Conservation (phyloP, 2,888 invertebrate genomes). For the Agapostemon virescens region DNA sequence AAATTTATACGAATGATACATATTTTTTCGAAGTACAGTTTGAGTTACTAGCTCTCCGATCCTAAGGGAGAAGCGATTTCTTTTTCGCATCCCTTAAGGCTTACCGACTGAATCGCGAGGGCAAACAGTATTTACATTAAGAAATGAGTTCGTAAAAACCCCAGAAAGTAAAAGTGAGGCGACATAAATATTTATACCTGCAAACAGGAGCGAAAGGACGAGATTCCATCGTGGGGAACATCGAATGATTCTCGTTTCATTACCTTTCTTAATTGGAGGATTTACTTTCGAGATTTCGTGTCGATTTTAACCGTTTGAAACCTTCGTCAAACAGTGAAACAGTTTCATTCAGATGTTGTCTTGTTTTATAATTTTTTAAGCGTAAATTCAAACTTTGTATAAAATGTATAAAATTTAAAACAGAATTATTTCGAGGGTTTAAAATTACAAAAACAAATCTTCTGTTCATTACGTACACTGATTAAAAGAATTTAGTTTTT, state of each 20-base stretch:
- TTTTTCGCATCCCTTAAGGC: slow-evolving; percentile 59
- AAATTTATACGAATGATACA: background rate
- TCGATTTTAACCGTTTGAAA: no score
- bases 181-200: slow-evolving; percentile 61
- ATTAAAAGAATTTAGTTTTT: background rate
- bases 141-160: slow-evolving; percentile 77
- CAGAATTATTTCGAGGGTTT: background rate
- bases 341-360: background rate
- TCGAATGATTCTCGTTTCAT: slow-evolving; percentile 4
- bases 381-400: background rate
- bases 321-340: background rate
- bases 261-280: background rate
- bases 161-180: slow-evolving; percentile 65
- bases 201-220: background rate
- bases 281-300: background rate
- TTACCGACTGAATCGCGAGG: slow-evolving; percentile 60
- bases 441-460: background rate
- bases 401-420: background rate
- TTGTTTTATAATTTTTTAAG: background rate
- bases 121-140: slow-evolving; percentile 79
- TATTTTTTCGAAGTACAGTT: slow-evolving; percentile 11
- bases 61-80: slow-evolving; percentile 48
- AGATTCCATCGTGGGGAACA: slow-evolving; percentile 14
- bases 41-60: slow-evolving; percentile 42
- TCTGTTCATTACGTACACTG: no score